Conservation (phyloP, 2,888 invertebrate genomes). For the Heliconius erato region DNA sequence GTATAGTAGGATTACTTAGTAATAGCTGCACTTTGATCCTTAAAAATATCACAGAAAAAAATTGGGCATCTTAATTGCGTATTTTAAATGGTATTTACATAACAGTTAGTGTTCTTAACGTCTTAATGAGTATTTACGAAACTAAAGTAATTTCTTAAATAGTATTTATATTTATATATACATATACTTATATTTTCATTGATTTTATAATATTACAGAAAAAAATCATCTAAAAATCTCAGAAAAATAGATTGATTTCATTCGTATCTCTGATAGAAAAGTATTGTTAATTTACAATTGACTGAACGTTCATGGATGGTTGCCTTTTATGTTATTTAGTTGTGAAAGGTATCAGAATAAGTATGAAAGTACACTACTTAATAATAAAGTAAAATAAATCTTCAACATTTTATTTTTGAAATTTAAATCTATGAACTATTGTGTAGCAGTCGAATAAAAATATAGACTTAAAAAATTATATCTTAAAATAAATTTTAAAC, state of each 20-base stretch:
- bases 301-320: not conserved
- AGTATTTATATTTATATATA: conserved; percentile 16
- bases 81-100: conserved; percentile 58
- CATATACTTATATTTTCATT: not conserved
- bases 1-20: no score
- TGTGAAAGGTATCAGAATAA: not conserved
- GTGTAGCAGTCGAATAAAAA: not conserved
- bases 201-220: no score
- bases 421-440: not conserved
- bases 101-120: conserved; percentile 69
- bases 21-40: not conserved
- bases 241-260: no score
- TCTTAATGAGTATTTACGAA: conserved; percentile 64
- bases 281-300: not conserved
- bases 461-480: not conserved
- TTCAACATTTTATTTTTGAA: not conserved
- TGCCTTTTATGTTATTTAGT: not conserved
- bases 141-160: conserved; percentile 60
- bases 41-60: not conserved
- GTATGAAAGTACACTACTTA: not conserved
- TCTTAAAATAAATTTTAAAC: no score
- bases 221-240: no score
- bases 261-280: no score
- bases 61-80: conserved; percentile 26
- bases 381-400: not conserved